Conservation (phyloP, 2,113 vertebrate species). For the Semicossyphus pulcher region DNA sequence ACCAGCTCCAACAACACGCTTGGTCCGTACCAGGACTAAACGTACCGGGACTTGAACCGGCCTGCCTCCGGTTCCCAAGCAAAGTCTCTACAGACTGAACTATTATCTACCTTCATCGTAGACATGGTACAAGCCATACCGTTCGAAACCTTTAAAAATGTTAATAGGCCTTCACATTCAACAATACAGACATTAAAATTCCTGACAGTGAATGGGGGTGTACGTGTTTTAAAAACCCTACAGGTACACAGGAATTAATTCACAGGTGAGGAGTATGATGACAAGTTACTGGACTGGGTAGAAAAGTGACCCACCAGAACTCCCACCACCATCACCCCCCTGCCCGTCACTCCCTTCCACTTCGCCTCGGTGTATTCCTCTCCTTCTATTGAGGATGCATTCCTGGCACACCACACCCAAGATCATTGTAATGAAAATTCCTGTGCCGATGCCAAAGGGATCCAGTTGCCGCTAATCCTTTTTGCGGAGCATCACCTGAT, state of each 20-base stretch:
- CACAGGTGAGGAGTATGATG: neutral
- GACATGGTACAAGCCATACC: too few species aligned
- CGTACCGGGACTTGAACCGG: too few species aligned
- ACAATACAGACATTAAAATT: too few species aligned
- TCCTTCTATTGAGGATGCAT: conserved; percentile 80
- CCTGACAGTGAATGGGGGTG: too few species aligned
- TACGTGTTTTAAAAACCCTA: neutral
- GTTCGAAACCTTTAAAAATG: too few species aligned
- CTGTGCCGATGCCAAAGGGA: conserved; percentile 87
- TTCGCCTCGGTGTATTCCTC: conserved; percentile 57
- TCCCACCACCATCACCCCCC: neutral
- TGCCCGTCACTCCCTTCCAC: conserved; percentile 9
- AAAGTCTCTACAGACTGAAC: too few species aligned
- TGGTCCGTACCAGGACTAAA: too few species aligned
- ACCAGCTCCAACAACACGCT: too few species aligned
- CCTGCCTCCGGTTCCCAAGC: too few species aligned
- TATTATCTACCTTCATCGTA: too few species aligned
- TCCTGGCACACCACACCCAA: conserved; percentile 91
- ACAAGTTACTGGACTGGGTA: neutral
- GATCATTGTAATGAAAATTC: conserved; percentile 97
- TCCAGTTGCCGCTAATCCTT: conserved; percentile 92
- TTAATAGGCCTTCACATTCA: too few species aligned
- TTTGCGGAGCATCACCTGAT: conserved; percentile 87
- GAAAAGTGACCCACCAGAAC: conserved; percentile 30
- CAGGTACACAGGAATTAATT: neutral